phyloP scores from a whole-genome alignment of 2,888 invertebrate genomes.

The Branchellion lobata region DNA sequence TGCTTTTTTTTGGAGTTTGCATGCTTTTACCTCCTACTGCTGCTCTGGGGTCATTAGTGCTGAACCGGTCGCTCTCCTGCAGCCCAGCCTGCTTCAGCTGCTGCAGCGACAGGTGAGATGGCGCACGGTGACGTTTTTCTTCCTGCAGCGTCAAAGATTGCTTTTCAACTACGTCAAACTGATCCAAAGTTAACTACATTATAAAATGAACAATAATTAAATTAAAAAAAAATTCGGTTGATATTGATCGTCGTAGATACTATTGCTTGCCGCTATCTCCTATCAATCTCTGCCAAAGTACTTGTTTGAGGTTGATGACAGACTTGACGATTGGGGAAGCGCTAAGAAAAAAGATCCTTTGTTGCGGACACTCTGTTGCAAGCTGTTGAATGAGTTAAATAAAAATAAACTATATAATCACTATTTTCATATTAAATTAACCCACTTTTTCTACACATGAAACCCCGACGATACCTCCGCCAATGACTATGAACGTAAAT shows the following conservation, averaged over 20 bases:
- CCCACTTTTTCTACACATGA: constrained; percentile 78
- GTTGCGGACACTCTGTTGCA: constrained; percentile 72
- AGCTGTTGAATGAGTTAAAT: too few relatives aligned
- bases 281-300: constrained; percentile 59
- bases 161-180: constrained; percentile 80
- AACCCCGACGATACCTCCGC: constrained; percentile 95
- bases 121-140: constrained; percentile 69
- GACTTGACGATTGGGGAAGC: constrained; percentile 85
- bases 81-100: too few relatives aligned
- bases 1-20: too few relatives aligned
- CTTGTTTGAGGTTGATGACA: constrained; percentile 77
- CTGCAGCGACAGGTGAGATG: too few relatives aligned
- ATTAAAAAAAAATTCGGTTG: neutral
- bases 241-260: neutral
- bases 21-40: too few relatives aligned
- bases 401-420: too few relatives aligned
- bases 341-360: constrained; percentile 75
- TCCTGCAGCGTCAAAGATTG: constrained; percentile 61
- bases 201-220: too few relatives aligned
- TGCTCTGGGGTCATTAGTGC: too few relatives aligned
- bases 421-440: constrained; percentile 36
- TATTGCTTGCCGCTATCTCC: neutral
- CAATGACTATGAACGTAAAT: constrained; percentile 75
- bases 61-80: too few relatives aligned
- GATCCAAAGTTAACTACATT: constrained; percentile 73